Percentiles rank a stretch among this genome's conserved stretches.
Evolutionary conservation across 1,140 invertebrate species (phyloP).

Genomic region (Aphelenchoides fujianensis): DNA sequence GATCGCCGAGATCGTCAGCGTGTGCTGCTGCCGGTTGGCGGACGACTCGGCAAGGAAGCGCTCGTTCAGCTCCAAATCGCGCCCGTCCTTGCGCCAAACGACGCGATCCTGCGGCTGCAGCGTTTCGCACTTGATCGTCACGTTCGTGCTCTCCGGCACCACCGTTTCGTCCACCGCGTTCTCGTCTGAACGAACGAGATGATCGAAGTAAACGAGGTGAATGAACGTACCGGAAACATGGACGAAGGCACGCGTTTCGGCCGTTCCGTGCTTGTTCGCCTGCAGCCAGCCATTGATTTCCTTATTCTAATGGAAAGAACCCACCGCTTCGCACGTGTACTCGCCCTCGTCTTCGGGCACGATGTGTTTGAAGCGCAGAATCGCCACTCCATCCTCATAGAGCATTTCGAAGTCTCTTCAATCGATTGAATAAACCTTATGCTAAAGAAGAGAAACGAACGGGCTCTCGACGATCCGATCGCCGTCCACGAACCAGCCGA

Average conservation of each 20-base stretch:
- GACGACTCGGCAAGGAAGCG: constrained; percentile 4
- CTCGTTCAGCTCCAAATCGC: constrained; percentile 6
- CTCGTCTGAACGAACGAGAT: no score
- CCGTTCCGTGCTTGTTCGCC: neutral
- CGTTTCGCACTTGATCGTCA: constrained; percentile 50
- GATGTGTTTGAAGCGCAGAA: constrained; percentile 43
- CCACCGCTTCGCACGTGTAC: constrained; percentile 49
- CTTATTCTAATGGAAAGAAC: constrained; percentile 29
- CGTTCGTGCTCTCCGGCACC: constrained; percentile 44
- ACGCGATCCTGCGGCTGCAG: constrained; percentile 23
- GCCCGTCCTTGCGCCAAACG: constrained; percentile 33
- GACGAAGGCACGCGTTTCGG: neutral
- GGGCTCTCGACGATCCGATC: constrained; percentile 38
- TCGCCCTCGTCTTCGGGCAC: constrained; percentile 54
- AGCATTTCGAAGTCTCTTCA: constrained; percentile 51
- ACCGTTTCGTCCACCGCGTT: constrained; percentile 42
- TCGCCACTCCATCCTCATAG: constrained; percentile 53
- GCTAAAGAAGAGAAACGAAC: constrained; percentile 36
- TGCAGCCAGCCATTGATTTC: no score
- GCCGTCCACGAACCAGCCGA: constrained; percentile 52
- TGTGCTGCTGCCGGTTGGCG: constrained; percentile 22
- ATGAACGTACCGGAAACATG: no score
- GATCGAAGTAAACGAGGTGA: no score
- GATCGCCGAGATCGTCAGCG: constrained; percentile 33
- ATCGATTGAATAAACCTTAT: constrained; percentile 16